A percentile compares a stretch with the other conserved stretches of the same genome.
Evolutionary conservation across 2,888 invertebrate species (phyloP).

Genomic region (Plagiodera versicolora): DNA sequence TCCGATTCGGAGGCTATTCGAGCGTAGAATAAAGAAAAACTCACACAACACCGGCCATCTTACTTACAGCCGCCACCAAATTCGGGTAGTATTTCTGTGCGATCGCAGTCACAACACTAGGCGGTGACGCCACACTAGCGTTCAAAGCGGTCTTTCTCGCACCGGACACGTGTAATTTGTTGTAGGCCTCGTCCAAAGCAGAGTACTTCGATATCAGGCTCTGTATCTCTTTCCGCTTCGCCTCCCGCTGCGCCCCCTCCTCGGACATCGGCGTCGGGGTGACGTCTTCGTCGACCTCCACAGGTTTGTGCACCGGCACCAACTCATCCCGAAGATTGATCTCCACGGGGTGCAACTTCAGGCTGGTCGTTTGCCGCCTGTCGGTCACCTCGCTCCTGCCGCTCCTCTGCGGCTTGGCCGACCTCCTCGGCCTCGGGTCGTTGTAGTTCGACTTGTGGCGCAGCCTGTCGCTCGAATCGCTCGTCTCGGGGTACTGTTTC

Average conservation of each 20-base stretch:
- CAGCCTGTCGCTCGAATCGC: constrained; percentile 48
- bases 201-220: constrained; percentile 81
- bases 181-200: constrained; percentile 74
- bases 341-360: constrained; percentile 61
- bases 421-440: constrained; percentile 50
- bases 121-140: constrained; percentile 44
- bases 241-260: constrained; percentile 71
- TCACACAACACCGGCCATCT: constrained; percentile 17
- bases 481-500: constrained; percentile 47
- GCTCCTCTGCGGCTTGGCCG: constrained; percentile 60
- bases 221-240: constrained; percentile 80
- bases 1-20: constrained; percentile 35
- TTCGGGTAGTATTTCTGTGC: constrained; percentile 51
- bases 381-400: constrained; percentile 71
- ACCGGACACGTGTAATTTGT: constrained; percentile 44
- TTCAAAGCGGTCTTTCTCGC: not conserved
- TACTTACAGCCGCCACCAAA: constrained; percentile 53
- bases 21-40: constrained; percentile 28
- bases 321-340: constrained; percentile 53
- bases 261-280: constrained; percentile 55
- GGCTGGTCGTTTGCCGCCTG: constrained; percentile 48
- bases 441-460: constrained; percentile 52
- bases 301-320: constrained; percentile 43
- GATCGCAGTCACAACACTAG: constrained; percentile 48
- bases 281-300: constrained; percentile 55